These are phyloP conservation scores for Enteromius viviparus DNA, from an alignment of 2,797 vertebrate genomes.

Conservation along the genomic window DNA sequence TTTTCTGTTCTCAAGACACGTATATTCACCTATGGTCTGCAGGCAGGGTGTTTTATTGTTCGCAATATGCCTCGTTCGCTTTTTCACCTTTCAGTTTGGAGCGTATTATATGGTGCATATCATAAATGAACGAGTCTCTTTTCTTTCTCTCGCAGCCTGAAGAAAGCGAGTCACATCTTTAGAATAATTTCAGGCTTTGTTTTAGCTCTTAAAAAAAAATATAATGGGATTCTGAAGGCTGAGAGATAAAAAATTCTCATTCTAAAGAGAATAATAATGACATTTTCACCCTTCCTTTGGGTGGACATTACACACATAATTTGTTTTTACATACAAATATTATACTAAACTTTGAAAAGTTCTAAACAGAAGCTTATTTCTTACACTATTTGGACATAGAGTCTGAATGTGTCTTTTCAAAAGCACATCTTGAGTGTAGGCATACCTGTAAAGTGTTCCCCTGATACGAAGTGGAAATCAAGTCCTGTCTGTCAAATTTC, in stretches of 20 bases:
- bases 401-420: constrained; percentile 43
- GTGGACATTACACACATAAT: background rate
- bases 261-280: background rate
- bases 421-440: constrained; percentile 44
- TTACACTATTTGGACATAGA: background rate
- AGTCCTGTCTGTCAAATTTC: constrained; percentile 57
- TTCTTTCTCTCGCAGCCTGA: background rate
- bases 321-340: background rate
- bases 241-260: background rate
- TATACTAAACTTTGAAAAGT: background rate
- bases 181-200: background rate
- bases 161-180: background rate
- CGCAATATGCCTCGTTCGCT: background rate
- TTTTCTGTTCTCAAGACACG: constrained; percentile 52
- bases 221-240: background rate
- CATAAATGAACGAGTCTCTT: background rate
- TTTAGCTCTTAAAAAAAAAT: background rate
- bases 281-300: background rate
- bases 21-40: constrained; percentile 52
- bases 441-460: constrained; percentile 56
- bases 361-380: background rate
- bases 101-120: background rate
- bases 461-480: constrained; percentile 50
- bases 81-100: background rate
- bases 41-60: constrained; percentile 45